These are phyloP conservation scores for Allobates femoralis DNA, from an alignment of 2,797 vertebrate genomes.

Conservation along the genomic window DNA sequence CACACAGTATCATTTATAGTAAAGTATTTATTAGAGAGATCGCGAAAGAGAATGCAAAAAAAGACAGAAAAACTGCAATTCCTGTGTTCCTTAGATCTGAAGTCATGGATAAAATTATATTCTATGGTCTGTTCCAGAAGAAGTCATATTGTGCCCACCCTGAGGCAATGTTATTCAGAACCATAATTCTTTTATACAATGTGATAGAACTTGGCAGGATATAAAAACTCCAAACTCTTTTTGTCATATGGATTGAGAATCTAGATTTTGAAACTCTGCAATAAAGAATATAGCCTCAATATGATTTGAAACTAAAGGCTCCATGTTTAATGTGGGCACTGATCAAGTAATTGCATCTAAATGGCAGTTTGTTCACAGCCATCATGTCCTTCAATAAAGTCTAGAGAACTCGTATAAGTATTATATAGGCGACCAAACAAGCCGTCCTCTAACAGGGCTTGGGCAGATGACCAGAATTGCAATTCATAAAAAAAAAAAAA, in stretches of 20 bases:
- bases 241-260: not conserved
- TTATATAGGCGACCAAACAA: no score
- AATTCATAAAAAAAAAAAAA: no score
- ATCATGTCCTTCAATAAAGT: not conserved
- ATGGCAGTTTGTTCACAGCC: not conserved
- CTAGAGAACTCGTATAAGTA: no score
- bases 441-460: no score
- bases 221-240: not conserved
- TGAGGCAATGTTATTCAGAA: not conserved
- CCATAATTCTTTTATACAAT: not conserved
- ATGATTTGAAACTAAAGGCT: not conserved
- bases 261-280: not conserved
- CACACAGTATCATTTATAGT: no score
- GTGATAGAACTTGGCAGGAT: not conserved
- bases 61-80: not conserved
- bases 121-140: not conserved
- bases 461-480: no score
- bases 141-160: not conserved
- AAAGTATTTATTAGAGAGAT: no score
- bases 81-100: not conserved
- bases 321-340: not conserved
- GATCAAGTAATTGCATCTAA: not conserved
- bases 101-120: not conserved
- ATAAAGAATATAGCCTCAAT: not conserved
- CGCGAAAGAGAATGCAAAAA: not conserved